phyloP scores from a whole-genome alignment of 2,888 invertebrate species.

The Drosophila mayaguana region DNA sequence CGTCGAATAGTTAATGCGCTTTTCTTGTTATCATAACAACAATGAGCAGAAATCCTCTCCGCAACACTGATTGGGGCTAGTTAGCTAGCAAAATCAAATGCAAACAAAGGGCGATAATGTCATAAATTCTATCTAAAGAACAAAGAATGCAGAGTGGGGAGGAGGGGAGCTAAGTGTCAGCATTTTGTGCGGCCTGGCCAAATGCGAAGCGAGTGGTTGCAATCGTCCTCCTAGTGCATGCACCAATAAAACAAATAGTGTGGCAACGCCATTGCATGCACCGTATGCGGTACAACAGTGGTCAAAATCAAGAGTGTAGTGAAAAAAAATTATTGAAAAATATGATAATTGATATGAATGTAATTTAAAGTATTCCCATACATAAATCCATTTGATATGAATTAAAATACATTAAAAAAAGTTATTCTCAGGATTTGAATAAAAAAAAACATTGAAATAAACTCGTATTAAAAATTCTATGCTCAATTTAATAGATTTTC shows the following conservation, averaged over 20 bases:
- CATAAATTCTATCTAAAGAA: constrained; percentile 42
- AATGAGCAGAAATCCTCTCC: constrained; percentile 20
- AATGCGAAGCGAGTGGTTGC: neutral
- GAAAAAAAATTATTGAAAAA: no score
- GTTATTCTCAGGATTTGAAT: no score
- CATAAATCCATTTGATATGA: no score
- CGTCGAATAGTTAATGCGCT: constrained; percentile 73
- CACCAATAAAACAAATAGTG: constrained; percentile 37
- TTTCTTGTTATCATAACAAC: constrained; percentile 54
- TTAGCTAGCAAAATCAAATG: constrained; percentile 35
- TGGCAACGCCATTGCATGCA: constrained; percentile 3
- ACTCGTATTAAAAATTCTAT: neutral
- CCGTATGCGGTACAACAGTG: constrained; percentile 7
- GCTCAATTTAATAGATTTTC: neutral
- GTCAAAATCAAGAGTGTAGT: no score
- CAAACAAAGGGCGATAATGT: constrained; percentile 28
- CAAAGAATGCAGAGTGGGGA: neutral
- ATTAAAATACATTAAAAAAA: no score
- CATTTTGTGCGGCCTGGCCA: neutral
- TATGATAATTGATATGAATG: no score
- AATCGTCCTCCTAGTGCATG: constrained; percentile 19
- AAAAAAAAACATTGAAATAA: no score
- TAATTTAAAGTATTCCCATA: no score
- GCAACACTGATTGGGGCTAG: constrained; percentile 37
- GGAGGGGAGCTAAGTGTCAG: neutral